Evolutionary conservation across 1,140 invertebrate genomes (phyloP), one percentile per base, ranked within the genome.

Genomic region (Drosophila mauritiana): DNA sequence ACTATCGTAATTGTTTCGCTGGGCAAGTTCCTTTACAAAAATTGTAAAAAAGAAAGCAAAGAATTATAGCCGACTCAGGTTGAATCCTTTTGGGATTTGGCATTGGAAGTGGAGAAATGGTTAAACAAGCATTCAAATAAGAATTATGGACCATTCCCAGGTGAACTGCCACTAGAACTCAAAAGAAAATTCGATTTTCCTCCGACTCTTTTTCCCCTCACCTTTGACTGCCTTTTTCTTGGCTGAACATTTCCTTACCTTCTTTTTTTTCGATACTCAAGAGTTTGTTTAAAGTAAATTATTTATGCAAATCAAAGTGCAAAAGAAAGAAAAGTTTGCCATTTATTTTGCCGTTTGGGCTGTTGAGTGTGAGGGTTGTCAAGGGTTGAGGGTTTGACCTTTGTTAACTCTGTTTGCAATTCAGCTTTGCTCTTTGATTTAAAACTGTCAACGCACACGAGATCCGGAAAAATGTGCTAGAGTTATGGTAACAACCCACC

Each of bases 251-350:
- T 64, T 79, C 78, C 40, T 65, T 61, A 68, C 52, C 42, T 75
- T 84, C 49, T 72, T 54, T 67, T 54, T 67, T 43, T 11, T 25
- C 56, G 46, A 51, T 51, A 39, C 55, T 77, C 51, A 15, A 49
- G 67, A 83, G 76, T 86, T 86, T 73, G 78, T 86, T 88, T 86
- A 88, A 88, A 86, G 75, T 88, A 88, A 86, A 86, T 86, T 86
- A 88, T 88, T 86, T 88, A 88, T 88, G 83, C 83, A 86, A 86
- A 86, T 88, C 85, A 82, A 79, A 64, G 55, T 59, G 64, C 52
- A 46, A 57, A 65, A 39, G 73, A 82, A 74, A 62, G 78, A 45
- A 79, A 62, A 68, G 75, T 70, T 88, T 73, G 83, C 83, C 79
- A 86, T 86, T 86, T 86, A 88, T 88, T 86, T 82, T 31, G 65